Conservation (phyloP, 2,797 vertebrate genomes). For the Paratrypauchen microcephalus region DNA sequence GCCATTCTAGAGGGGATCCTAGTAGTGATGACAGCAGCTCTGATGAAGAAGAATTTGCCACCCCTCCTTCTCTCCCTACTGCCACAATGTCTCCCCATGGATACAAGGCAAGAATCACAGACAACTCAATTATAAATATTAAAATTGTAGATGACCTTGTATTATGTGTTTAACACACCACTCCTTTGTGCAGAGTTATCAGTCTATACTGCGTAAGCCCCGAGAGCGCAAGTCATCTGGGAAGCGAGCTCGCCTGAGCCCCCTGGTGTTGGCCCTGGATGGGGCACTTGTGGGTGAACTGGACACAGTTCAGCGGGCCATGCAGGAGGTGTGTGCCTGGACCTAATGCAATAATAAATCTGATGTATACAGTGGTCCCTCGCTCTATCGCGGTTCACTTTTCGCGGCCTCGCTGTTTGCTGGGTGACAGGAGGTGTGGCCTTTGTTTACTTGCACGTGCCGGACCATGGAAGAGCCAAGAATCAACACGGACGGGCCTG, state of each 20-base stretch:
- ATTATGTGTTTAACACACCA: background rate
- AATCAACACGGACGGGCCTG: no score
- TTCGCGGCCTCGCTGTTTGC: no score
- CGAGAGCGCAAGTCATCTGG: conserved; percentile 55
- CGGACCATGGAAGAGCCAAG: no score
- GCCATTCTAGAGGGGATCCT: conserved; percentile 29
- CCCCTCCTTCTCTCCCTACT: background rate
- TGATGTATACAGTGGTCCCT: no score
- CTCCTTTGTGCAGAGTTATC: conserved; percentile 73
- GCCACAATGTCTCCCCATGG: conserved; percentile 30
- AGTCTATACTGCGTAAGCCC: conserved; percentile 79
- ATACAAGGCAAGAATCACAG: conserved; percentile 46
- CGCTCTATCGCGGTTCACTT: no score
- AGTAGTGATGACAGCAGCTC: conserved; percentile 67
- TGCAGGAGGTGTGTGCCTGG: conserved; percentile 81
- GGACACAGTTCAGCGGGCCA: conserved; percentile 85
- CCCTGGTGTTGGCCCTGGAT: conserved; percentile 86
- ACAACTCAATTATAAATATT: background rate
- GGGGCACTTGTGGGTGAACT: conserved; percentile 87
- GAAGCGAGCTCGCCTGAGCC: conserved; percentile 82
- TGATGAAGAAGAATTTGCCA: conserved; percentile 64
- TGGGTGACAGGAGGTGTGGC: no score
- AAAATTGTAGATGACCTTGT: background rate
- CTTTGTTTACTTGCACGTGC: no score
- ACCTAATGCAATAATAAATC: background rate